A percentile compares a stretch with the other conserved stretches of the same genome.
phyloP scores from a whole-genome alignment of 2,888 invertebrate genomes.

The Zelleria hepariella region DNA sequence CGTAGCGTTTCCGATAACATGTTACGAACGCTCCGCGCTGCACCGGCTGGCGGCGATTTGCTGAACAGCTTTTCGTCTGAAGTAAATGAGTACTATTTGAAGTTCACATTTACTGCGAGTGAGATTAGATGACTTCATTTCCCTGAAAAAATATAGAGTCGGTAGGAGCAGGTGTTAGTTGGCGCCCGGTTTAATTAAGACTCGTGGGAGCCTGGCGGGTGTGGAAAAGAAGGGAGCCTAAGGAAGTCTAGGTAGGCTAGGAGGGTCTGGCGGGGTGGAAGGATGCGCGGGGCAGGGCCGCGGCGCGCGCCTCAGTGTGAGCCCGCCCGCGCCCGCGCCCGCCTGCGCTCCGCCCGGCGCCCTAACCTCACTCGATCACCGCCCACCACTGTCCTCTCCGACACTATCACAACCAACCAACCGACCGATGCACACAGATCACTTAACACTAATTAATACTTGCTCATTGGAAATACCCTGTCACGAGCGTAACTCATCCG shows the following conservation, averaged over 20 bases:
- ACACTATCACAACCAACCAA: conserved; percentile 7
- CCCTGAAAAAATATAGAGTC: neutral
- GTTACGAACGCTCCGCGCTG: neutral
- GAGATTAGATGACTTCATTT: neutral
- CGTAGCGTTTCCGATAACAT: neutral
- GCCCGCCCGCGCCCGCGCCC: conserved; percentile 66
- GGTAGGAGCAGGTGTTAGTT: neutral
- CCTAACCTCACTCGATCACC: conserved; percentile 51
- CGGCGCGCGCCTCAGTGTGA: conserved; percentile 66
- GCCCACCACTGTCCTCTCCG: conserved; percentile 26
- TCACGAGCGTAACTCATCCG: neutral
- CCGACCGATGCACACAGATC: neutral
- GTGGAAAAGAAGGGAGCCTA: conserved; percentile 22
- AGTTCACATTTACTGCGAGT: neutral
- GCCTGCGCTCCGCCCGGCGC: conserved; percentile 39
- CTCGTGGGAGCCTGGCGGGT: neutral
- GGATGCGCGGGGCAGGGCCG: conserved; percentile 34
- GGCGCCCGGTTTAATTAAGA: neutral
- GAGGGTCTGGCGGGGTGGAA: conserved; percentile 24
- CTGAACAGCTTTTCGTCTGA: neutral
- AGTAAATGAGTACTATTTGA: neutral
- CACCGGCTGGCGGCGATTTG: neutral
- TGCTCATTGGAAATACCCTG: neutral
- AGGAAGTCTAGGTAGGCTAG: conserved; percentile 36
- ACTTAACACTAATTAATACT: neutral